Conservation (phyloP, 2,888 invertebrate genomes). For the Timema cristinae region DNA sequence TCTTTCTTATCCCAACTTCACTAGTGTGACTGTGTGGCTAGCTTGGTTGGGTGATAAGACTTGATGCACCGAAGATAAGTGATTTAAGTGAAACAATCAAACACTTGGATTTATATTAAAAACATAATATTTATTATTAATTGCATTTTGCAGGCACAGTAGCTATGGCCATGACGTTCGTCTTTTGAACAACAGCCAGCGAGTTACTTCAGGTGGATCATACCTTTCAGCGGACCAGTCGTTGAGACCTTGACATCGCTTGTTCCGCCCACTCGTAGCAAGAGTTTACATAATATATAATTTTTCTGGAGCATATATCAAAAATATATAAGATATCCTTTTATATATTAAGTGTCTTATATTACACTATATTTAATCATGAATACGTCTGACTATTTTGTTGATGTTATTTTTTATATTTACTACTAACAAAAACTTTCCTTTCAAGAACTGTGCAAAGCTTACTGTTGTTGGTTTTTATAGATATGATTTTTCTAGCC, state of each 20-base stretch:
- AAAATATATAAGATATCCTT: too few relatives aligned
- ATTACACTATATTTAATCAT: too few relatives aligned
- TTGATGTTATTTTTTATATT: too few relatives aligned
- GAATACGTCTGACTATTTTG: too few relatives aligned
- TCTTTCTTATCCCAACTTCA: too few relatives aligned
- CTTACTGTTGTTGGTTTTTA: too few relatives aligned
- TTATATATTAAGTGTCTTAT: too few relatives aligned
- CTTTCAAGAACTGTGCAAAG: too few relatives aligned
- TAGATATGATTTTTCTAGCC: too few relatives aligned
- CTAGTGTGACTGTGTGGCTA: too few relatives aligned
- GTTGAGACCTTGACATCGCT: conserved; percentile 27
- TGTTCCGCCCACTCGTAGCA: conserved; percentile 19
- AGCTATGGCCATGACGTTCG: conserved; percentile 24
- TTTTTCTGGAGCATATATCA: too few relatives aligned
- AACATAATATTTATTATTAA: not conserved
- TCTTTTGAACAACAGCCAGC: conserved; percentile 25
- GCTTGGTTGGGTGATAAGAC: not conserved
- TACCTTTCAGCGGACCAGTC: conserved; percentile 29
- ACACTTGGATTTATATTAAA: not conserved
- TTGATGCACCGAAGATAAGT: not conserved
- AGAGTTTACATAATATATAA: conserved; percentile 19
- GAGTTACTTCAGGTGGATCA: conserved; percentile 30
- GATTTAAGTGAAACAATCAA: not conserved
- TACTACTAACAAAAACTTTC: too few relatives aligned
- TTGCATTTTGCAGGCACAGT: conserved; percentile 22